These are phyloP conservation scores for Mamestra configurata DNA, from an alignment of 1,140 invertebrate genomes.

Conservation along the genomic window DNA sequence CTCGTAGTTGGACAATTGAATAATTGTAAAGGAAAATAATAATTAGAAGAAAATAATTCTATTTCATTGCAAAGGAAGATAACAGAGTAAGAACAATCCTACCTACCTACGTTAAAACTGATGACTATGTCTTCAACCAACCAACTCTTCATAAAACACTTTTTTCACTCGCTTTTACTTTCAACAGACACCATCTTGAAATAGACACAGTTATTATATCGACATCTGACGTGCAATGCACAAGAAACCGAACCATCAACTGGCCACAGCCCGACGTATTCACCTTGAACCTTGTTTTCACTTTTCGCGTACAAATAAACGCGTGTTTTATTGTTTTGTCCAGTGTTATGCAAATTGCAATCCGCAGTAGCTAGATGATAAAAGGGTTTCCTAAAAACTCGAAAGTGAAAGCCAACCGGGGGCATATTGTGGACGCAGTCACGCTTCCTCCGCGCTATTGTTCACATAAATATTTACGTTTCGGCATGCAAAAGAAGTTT, in stretches of 20 bases:
- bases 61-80: too few relatives aligned
- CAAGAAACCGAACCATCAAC: slow-evolving; percentile 76
- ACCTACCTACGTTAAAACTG: neutral
- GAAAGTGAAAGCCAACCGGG: slow-evolving; percentile 84
- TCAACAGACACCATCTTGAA: neutral
- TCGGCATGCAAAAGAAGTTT: slow-evolving; percentile 84
- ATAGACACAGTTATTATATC: slow-evolving; percentile 34
- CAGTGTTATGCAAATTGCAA: slow-evolving; percentile 85
- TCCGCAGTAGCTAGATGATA: slow-evolving; percentile 79
- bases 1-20: too few relatives aligned
- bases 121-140: neutral
- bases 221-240: slow-evolving; percentile 70
- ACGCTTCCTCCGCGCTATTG: slow-evolving; percentile 79
- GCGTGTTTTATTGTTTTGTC: slow-evolving; percentile 80
- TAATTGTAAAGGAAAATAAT: too few relatives aligned
- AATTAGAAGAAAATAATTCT: too few relatives aligned
- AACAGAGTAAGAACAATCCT: too few relatives aligned
- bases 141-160: neutral
- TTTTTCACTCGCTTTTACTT: slow-evolving; percentile 12
- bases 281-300: slow-evolving; percentile 84
- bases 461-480: slow-evolving; percentile 85
- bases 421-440: slow-evolving; percentile 77
- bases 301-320: slow-evolving; percentile 84
- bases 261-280: slow-evolving; percentile 66
- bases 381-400: slow-evolving; percentile 84